phyloP scores from a whole-genome alignment of 2,113 vertebrate species.

The Mugil cephalus region DNA sequence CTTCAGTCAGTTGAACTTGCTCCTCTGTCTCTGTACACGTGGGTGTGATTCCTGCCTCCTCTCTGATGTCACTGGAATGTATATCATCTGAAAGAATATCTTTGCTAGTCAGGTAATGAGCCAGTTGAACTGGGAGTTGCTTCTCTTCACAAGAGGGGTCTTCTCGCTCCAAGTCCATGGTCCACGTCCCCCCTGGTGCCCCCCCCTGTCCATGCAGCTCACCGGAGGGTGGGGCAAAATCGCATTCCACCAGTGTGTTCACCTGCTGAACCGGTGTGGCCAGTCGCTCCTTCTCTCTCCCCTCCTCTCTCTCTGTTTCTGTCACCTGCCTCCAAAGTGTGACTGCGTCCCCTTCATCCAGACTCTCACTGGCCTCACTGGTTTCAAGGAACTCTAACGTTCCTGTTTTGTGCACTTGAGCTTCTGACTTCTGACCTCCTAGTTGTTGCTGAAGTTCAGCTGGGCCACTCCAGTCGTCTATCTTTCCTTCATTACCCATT shows the following conservation, averaged over 20 bases:
- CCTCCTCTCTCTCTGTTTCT: conserved; percentile 12
- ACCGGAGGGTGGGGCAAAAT: conserved; percentile 58
- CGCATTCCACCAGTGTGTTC: conserved; percentile 69
- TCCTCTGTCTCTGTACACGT: background rate
- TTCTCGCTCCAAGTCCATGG: conserved; percentile 27
- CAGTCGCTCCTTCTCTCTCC: conserved; percentile 57
- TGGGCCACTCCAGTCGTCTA: background rate
- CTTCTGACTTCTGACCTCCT: conserved; percentile 1
- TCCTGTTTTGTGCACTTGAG: background rate
- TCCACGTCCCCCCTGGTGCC: conserved; percentile 44
- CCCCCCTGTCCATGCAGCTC: conserved; percentile 34
- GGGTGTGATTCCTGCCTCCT: conserved; percentile 15
- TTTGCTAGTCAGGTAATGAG: background rate
- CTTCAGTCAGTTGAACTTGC: background rate
- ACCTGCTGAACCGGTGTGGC: conserved; percentile 78
- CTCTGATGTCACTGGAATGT: background rate
- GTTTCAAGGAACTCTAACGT: background rate
- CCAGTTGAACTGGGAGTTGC: background rate
- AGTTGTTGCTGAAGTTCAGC: background rate
- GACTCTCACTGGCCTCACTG: background rate
- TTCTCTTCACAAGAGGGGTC: conserved; percentile 14
- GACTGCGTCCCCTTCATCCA: background rate
- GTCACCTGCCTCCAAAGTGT: background rate
- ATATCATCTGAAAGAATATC: background rate
- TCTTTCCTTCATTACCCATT: background rate